These are phyloP conservation scores for Psilopsiagon aurifrons DNA, from an alignment of 2,113 vertebrate genomes.

Conservation along the genomic window DNA sequence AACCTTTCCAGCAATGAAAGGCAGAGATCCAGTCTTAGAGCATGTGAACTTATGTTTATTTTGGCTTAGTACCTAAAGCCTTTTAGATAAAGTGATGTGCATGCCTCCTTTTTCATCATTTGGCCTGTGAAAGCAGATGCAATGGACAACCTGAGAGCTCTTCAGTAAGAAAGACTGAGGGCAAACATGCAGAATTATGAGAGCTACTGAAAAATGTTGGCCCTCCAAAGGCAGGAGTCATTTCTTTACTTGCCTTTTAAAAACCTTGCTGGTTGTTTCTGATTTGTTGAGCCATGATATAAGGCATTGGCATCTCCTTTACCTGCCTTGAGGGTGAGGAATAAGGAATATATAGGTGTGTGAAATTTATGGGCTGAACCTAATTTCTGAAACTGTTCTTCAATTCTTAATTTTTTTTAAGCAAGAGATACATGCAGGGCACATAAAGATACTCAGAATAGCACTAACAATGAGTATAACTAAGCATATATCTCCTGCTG, in stretches of 20 bases:
- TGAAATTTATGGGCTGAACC: background rate
- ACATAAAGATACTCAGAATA: conserved; percentile 49
- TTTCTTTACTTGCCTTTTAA: background rate
- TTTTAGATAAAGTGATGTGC: background rate
- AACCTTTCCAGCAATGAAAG: background rate
- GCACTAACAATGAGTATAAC: conserved; percentile 41
- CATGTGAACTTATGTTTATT: background rate
- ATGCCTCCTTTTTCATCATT: background rate
- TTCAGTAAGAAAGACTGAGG: background rate
- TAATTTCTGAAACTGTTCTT: conserved; percentile 27
- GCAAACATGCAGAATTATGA: background rate
- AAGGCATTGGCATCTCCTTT: background rate
- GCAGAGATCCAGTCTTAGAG: background rate
- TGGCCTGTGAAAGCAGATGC: background rate
- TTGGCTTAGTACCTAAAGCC: background rate
- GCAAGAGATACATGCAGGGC: background rate
- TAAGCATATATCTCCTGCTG: conserved; percentile 36
- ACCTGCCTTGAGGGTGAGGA: background rate
- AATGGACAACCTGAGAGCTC: background rate
- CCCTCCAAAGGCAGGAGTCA: background rate
- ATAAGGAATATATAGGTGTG: background rate
- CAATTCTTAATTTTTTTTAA: background rate
- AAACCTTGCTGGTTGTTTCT: background rate
- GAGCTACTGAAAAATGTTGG: background rate
- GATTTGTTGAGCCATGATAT: background rate